These are phyloP conservation scores for Orthonevra nobilis DNA, from an alignment of 2,888 invertebrate species.

Conservation along the genomic window DNA sequence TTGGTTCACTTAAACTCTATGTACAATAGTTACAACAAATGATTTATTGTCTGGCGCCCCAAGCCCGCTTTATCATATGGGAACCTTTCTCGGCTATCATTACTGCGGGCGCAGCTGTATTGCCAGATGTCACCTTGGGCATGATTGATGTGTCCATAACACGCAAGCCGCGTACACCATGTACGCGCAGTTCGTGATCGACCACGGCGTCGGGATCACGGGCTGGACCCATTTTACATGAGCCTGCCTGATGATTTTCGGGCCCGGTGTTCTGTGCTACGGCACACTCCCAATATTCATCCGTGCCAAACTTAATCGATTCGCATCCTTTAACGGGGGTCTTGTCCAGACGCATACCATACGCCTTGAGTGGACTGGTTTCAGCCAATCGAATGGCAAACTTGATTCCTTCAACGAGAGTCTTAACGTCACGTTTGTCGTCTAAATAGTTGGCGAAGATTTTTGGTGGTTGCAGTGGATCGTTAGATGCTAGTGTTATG, in stretches of 20 bases:
- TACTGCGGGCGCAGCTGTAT: slow-evolving; percentile 88
- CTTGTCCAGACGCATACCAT: slow-evolving; percentile 88
- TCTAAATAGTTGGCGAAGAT: slow-evolving; percentile 89
- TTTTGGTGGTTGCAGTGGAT: slow-evolving; percentile 90
- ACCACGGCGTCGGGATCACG: slow-evolving; percentile 88
- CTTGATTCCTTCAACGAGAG: slow-evolving; percentile 91
- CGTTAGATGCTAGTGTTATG: slow-evolving; percentile 86
- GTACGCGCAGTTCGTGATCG: slow-evolving; percentile 83
- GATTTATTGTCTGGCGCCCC: slow-evolving; percentile 76
- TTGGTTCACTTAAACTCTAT: slow-evolving; percentile 63
- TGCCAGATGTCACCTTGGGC: slow-evolving; percentile 88
- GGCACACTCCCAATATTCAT: slow-evolving; percentile 89
- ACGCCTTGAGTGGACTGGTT: slow-evolving; percentile 84
- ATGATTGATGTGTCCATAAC: slow-evolving; percentile 91
- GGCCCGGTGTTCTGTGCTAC: slow-evolving; percentile 87
- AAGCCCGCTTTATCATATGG: slow-evolving; percentile 78
- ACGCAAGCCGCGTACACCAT: slow-evolving; percentile 85
- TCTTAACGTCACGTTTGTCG: slow-evolving; percentile 86
- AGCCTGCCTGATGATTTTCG: slow-evolving; percentile 91
- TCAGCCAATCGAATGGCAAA: slow-evolving; percentile 87
- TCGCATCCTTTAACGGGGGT: slow-evolving; percentile 89
- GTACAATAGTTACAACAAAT: slow-evolving; percentile 36
- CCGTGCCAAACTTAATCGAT: slow-evolving; percentile 85
- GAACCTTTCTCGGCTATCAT: slow-evolving; percentile 90
- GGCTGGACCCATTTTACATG: slow-evolving; percentile 90